A percentile compares a stretch with the other conserved stretches of the same genome.
phyloP scores from a whole-genome alignment of 2,888 invertebrate genomes.

The Ennomos quercinarius region DNA sequence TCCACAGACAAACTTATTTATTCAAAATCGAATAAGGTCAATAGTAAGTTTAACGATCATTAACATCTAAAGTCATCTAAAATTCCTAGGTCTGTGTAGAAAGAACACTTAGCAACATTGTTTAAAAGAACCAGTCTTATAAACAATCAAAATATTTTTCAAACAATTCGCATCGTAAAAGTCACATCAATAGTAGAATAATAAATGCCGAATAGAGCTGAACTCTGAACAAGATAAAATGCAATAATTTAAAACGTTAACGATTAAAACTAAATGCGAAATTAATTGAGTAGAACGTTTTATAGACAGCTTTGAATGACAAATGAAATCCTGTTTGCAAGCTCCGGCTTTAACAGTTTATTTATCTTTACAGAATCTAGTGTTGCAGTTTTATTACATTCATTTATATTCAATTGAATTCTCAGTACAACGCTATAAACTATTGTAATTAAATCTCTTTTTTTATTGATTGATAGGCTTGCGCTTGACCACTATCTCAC shows the following conservation, averaged over 20 bases:
- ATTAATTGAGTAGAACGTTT: constrained; percentile 54
- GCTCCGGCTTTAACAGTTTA: constrained; percentile 22
- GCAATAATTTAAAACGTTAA: constrained; percentile 54
- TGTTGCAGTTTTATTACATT: constrained; percentile 16
- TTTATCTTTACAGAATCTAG: constrained; percentile 17
- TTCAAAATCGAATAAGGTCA: too few species aligned
- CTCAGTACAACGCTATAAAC: too few species aligned
- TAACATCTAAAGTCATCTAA: too few species aligned
- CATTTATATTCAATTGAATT: constrained; percentile 18
- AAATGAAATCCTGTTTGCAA: constrained; percentile 20
- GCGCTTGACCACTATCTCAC: too few species aligned
- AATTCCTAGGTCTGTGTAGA: too few species aligned
- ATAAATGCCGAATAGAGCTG: constrained; percentile 36
- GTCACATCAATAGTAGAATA: constrained; percentile 40
- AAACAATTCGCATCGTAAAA: constrained; percentile 38
- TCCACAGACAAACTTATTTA: too few species aligned
- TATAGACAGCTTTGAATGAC: constrained; percentile 31
- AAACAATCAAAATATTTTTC: constrained; percentile 8
- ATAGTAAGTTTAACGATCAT: too few species aligned
- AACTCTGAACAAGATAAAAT: constrained; percentile 52
- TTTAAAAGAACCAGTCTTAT: not conserved
- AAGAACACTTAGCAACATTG: too few species aligned
- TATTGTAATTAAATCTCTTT: too few species aligned
- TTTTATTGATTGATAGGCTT: too few species aligned
- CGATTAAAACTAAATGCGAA: constrained; percentile 46